phyloP scores from a whole-genome alignment of 2,113 vertebrate species.

The Takifugu bimaculatus region DNA sequence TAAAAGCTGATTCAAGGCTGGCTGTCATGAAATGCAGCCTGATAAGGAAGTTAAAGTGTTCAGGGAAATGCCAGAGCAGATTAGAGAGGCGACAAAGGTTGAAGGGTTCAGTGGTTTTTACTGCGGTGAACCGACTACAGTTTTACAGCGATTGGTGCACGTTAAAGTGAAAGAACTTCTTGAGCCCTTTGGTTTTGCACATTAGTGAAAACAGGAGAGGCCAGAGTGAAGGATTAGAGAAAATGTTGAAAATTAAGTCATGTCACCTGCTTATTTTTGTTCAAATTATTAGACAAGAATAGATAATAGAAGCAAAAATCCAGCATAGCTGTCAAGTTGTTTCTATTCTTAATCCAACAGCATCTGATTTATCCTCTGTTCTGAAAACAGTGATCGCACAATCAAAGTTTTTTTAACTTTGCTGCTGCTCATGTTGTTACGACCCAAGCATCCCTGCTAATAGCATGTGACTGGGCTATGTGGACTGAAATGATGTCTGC shows the following conservation, averaged over 20 bases:
- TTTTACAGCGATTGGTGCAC: conserved; percentile 24
- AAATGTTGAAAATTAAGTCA: conserved; percentile 9
- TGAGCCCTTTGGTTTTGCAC: conserved; percentile 25
- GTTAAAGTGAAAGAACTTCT: conserved; percentile 37
- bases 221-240: neutral
- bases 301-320: conserved; percentile 8
- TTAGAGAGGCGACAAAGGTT: conserved; percentile 34
- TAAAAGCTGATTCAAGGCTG: conserved; percentile 14
- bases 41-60: neutral
- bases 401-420: neutral
- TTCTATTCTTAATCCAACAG: neutral
- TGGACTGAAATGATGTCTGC: conserved; percentile 58
- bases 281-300: conserved; percentile 4
- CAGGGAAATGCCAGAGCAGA: conserved; percentile 11
- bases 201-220: conserved; percentile 7
- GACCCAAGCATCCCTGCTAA: conserved; percentile 27
- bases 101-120: conserved; percentile 23
- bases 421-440: neutral
- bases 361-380: neutral
- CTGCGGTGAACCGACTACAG: neutral
- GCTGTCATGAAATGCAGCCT: conserved; percentile 10
- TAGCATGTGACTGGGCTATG: conserved; percentile 29
- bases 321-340: neutral
- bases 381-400: neutral
- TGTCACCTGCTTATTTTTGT: conserved; percentile 8